Percentiles rank a stretch among this genome's conserved stretches.
These are phyloP conservation scores for Lasaia peninsularis DNA, from an alignment of 1,140 invertebrate genomes.

Conservation along the genomic window DNA sequence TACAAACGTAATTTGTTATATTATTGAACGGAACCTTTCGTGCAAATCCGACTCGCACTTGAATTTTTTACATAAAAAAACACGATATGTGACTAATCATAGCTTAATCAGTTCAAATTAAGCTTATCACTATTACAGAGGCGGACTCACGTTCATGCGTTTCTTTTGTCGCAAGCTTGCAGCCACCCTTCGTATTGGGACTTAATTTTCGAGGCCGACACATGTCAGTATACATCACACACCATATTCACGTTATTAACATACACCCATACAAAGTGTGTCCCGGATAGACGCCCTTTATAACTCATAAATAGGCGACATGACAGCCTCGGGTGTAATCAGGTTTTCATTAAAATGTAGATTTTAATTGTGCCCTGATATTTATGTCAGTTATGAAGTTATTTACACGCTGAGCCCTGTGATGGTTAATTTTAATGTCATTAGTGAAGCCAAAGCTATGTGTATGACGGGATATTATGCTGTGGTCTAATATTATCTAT, in stretches of 20 bases:
- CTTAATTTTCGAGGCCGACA: conserved; percentile 60
- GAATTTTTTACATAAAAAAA: no score
- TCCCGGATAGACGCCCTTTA: conserved; percentile 32
- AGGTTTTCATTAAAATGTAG: conserved; percentile 13
- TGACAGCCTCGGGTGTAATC: conserved; percentile 11
- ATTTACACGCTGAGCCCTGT: not conserved
- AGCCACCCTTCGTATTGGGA: conserved; percentile 38
- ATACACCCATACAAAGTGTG: conserved; percentile 51
- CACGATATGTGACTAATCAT: no score
- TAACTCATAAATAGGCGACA: conserved; percentile 10
- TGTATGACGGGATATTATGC: no score
- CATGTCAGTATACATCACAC: conserved; percentile 53
- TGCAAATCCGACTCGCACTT: no score
- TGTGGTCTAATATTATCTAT: no score
- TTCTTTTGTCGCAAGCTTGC: conserved; percentile 36
- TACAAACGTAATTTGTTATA: no score
- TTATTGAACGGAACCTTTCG: no score
- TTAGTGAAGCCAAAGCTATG: not conserved
- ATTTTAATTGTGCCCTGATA: conserved; percentile 11
- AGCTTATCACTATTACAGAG: conserved; percentile 1
- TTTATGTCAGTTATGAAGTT: not conserved
- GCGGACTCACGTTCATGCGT: not conserved
- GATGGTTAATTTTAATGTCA: not conserved
- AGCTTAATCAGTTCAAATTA: not conserved
- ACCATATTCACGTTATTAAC: conserved; percentile 58